Evolutionary conservation across 2,888 invertebrate species (phyloP).

Genomic region (Schizaphis graminum): DNA sequence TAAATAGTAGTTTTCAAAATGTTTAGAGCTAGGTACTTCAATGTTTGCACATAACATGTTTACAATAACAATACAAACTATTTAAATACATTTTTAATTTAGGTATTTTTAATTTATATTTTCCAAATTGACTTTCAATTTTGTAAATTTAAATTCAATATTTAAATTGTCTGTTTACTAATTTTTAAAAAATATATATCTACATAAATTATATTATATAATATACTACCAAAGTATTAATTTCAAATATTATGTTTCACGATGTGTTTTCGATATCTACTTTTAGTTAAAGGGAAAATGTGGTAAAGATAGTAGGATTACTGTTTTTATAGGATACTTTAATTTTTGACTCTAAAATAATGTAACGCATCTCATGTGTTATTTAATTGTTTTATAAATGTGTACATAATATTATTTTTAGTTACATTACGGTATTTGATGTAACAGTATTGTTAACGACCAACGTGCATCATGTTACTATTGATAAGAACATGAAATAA

Average conservation of each 20-base stretch:
- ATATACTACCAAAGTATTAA: background rate
- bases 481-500: slow-evolving; percentile 13
- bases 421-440: background rate
- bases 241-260: background rate
- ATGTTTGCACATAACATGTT: background rate
- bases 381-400: background rate
- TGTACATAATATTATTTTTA: background rate
- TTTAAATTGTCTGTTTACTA: background rate
- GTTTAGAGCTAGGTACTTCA: background rate
- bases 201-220: background rate
- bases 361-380: background rate
- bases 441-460: background rate
- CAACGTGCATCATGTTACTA: background rate
- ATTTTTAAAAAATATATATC: background rate
- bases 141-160: background rate
- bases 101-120: background rate
- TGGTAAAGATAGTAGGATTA: background rate
- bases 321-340: background rate
- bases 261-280: background rate
- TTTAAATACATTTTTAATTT: background rate
- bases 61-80: background rate
- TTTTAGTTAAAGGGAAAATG: background rate
- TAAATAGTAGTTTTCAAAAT: background rate
- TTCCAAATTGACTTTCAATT: background rate
- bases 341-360: background rate